Evolutionary conservation across 2,888 invertebrate genomes (phyloP), one percentile per base, ranked within the genome.

Genomic region (Melikaiella ostensackeni): DNA sequence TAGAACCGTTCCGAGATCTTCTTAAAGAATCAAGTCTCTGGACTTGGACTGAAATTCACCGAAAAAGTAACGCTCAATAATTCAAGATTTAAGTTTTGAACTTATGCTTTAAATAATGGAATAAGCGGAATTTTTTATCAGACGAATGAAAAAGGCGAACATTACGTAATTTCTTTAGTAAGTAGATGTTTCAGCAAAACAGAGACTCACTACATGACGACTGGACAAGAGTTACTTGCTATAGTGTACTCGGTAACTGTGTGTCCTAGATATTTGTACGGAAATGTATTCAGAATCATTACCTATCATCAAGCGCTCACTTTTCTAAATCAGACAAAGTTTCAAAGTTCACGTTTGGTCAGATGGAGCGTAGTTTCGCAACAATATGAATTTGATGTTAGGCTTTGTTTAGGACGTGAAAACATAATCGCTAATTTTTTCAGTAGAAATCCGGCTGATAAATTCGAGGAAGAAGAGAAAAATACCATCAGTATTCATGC

Each of bases 141-240:
- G 57, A 30, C 62, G 0, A 62, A 66, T 63, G 3, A 11, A 1
- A 21, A 55, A 2, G 75, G 59, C 3, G 33, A 82, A 11, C 75
- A 27, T 0, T 27, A 74, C 16, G 77, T 86, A 0, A 80, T 86
- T 21, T 79, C 82, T 0, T 80, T 86, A 61, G 82, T 81, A 38
- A 86, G 85, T 75, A 81, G 83, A 46, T 80, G 79, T 19, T 80
- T 86, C 9, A 59, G 59, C 0, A 76, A 70, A 0, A 66, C 83
- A 0, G 76, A 76, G 70, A 6, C 9, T 70, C 50, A 77, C 33
- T 75, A 76, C 33, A 50, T 75, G 6, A 70, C 84, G 0, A 80
- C 85, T 0, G 86, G 87, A 78, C 84, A 86, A 57, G 86, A 88
- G 57, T 75, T 85, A 1, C 80, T 75, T 8, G 75, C 75, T 16